These are phyloP conservation scores for Carcharodon carcharias DNA, from an alignment of 2,797 vertebrate genomes.

Conservation along the genomic window DNA sequence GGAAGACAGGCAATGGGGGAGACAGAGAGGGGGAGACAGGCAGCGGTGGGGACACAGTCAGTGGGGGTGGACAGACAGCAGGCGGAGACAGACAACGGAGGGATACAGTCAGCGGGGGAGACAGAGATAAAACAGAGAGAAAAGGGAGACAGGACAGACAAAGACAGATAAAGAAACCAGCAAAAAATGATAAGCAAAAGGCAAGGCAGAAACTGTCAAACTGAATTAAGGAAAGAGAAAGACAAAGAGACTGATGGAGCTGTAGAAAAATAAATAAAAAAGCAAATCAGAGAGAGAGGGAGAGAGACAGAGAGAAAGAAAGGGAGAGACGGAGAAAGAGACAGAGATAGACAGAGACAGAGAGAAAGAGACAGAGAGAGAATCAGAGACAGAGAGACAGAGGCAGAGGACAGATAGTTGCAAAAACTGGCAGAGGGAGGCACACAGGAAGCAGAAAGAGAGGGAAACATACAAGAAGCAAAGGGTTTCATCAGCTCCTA, in stretches of 20 bases:
- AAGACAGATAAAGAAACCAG: too few relatives aligned
- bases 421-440: background rate
- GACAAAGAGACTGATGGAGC: background rate
- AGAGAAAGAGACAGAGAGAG: background rate
- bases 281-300: background rate
- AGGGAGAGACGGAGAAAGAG: background rate
- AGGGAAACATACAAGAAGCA: background rate
- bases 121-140: too few relatives aligned
- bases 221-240: too few relatives aligned
- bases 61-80: background rate
- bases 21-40: background rate
- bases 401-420: background rate
- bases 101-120: background rate
- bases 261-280: fast-evolving
- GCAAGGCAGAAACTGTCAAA: too few relatives aligned
- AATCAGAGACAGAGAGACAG: background rate
- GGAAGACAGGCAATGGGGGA: background rate
- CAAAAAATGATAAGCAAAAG: too few relatives aligned
- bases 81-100: background rate
- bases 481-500: background rate
- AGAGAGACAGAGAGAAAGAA: background rate
- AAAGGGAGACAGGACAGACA: background rate
- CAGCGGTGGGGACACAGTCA: background rate
- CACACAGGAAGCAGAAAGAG: background rate
- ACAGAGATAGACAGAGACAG: background rate